These are phyloP conservation scores for Campylomormyrus numenius DNA, from an alignment of 2,113 vertebrate species.

Conservation along the genomic window DNA sequence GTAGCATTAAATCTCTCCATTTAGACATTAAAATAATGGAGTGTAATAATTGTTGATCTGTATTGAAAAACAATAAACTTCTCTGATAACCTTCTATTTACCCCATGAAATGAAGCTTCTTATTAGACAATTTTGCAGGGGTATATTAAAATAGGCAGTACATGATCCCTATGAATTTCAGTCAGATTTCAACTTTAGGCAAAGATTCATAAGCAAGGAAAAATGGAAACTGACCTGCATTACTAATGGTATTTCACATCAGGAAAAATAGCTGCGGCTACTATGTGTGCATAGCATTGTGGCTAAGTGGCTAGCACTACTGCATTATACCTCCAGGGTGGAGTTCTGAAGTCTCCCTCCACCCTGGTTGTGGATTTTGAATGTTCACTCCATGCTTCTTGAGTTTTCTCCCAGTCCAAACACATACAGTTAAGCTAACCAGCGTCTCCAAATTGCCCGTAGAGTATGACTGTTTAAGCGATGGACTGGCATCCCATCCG, in stretches of 20 bases:
- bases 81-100: neutral
- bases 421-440: neutral
- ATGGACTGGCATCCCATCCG: neutral
- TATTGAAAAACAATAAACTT: neutral
- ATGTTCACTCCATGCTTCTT: neutral
- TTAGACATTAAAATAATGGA: conserved; percentile 2
- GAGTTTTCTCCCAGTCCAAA: neutral
- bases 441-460: neutral
- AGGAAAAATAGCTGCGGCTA: neutral
- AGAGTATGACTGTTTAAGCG: neutral
- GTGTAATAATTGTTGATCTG: neutral
- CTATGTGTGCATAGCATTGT: neutral
- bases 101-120: neutral
- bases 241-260: neutral
- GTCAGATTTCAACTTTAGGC: neutral
- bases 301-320: neutral
- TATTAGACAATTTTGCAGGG: neutral
- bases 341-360: neutral
- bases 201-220: neutral
- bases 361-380: neutral
- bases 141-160: neutral
- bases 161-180: neutral
- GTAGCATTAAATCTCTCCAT: neutral
- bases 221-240: neutral
- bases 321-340: neutral